Conservation (phyloP, 2,888 invertebrate species). For the Pachliopta kotzebuea region DNA sequence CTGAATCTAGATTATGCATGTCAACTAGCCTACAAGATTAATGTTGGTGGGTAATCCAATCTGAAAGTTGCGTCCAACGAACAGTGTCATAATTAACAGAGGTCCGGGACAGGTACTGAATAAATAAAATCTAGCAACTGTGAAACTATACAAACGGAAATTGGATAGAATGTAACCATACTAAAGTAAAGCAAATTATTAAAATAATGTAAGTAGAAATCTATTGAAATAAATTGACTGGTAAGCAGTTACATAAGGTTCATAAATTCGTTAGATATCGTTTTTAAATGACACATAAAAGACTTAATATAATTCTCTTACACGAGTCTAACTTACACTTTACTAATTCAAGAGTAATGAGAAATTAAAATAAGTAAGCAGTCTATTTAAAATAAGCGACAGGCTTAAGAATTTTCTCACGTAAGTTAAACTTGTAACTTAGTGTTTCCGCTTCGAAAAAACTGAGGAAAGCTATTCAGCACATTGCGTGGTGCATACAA, state of each 20-base stretch:
- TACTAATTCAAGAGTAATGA: too few species aligned
- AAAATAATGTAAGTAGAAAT: not conserved
- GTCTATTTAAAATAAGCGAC: not conserved
- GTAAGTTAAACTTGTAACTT: too few species aligned
- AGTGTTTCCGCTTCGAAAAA: not conserved
- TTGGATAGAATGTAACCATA: not conserved
- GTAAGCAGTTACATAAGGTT: too few species aligned
- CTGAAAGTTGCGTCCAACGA: constrained; percentile 54
- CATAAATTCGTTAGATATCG: too few species aligned
- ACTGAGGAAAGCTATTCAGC: not conserved
- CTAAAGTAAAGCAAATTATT: not conserved
- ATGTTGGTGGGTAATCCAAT: constrained; percentile 62
- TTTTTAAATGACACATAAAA: too few species aligned
- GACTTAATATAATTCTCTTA: too few species aligned
- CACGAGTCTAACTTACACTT: too few species aligned
- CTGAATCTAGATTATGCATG: constrained; percentile 11
- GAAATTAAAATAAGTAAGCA: too few species aligned
- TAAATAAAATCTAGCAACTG: constrained; percentile 52
- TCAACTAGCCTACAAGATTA: constrained; percentile 31
- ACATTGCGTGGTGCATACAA: not conserved
- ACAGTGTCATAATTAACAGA: constrained; percentile 64
- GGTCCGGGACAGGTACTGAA: constrained; percentile 57
- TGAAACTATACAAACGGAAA: constrained; percentile 26
- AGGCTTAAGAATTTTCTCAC: not conserved
- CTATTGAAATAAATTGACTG: not conserved